Base-by-base conservation (phyloP, 2,113 vertebrate species). In the Oxyruncus cristatus region DNA sequence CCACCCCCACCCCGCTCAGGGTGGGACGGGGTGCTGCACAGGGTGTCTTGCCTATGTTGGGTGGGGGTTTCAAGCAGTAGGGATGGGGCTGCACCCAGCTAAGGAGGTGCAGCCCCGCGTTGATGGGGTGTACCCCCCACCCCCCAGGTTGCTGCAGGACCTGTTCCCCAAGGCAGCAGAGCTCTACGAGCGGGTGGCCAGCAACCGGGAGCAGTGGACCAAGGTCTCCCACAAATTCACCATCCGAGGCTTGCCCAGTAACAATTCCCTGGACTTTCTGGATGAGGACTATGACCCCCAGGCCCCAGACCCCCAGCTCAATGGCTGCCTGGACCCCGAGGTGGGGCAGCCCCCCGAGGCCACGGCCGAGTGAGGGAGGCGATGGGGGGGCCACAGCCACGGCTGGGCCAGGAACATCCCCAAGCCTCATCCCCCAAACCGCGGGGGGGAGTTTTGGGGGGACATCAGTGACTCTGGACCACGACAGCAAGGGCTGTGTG, bases 161-260 rank as follows among this genome's bases (percentile, higher is more conserved):
- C 98, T 99, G 79, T 98, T 99, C 94, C 99, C 99, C 3, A 97
- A 97, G 52, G 98, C 99, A 0, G 91, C 98, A 0, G 99, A 99
- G 97, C 98, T 99, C 47, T 99, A 99, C 3, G 99, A 99, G 94
- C 95, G 99, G 1, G 99, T 99, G 94, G 98, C 99, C 37, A 98
- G 99, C 44, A 99, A 99, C 96, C 98, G 99, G 18, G 99, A 99
- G 97, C 99, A 99, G 96, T 99, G 99, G 99, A 99, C 98, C 82
- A 99, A 99, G 94, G 99, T 99, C 50, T 99, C 99, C 24, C 99
- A 99, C 98, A 99, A 99, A 77, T 99, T 99, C 98, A 99, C 99
- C 97, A 99, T 99, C 96, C 98, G 99, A 3, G 99, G 99, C 11
- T 97, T 99, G 95, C 99, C 99, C 9, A 99, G 99, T 95, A 99